These are phyloP conservation scores for Apostichopus californicus DNA, from an alignment of 35 echinoderm and acorn worm species.

Conservation along the genomic window DNA sequence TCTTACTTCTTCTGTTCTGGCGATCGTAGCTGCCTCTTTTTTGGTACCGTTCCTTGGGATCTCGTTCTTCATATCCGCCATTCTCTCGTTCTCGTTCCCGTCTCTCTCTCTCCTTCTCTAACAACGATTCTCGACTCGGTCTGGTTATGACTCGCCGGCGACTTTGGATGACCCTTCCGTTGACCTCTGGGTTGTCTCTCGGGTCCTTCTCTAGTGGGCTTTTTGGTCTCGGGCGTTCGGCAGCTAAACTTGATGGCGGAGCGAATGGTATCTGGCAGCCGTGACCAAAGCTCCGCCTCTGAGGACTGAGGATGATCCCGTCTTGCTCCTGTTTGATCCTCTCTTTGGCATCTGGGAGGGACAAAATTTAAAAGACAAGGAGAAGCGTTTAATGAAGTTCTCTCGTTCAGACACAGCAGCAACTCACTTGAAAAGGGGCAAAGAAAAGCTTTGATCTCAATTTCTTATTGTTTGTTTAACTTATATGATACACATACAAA, in stretches of 20 bases:
- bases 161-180: constrained; percentile 39
- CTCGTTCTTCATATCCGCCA: constrained; percentile 39
- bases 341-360: constrained; percentile 88
- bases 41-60: constrained; percentile 34
- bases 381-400: no score
- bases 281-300: constrained; percentile 96
- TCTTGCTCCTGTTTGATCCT: constrained; percentile 93
- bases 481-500: no score
- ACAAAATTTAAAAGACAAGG: neutral
- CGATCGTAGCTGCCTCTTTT: constrained; percentile 12
- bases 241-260: constrained; percentile 20
- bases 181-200: constrained; percentile 26
- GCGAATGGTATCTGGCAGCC: constrained; percentile 79
- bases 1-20: constrained; percentile 21
- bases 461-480: no score
- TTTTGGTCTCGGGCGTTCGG: constrained; percentile 16
- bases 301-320: constrained; percentile 94
- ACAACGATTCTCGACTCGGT: constrained; percentile 4
- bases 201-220: constrained; percentile 23
- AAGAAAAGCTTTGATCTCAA: no score
- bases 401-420: no score
- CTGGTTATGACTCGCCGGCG: constrained; percentile 76
- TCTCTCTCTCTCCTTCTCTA: constrained; percentile 50
- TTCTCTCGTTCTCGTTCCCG: constrained; percentile 40
- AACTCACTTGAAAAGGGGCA: no score